Conservation (phyloP, 1,140 invertebrate species). For the Drosophila murphyi region DNA sequence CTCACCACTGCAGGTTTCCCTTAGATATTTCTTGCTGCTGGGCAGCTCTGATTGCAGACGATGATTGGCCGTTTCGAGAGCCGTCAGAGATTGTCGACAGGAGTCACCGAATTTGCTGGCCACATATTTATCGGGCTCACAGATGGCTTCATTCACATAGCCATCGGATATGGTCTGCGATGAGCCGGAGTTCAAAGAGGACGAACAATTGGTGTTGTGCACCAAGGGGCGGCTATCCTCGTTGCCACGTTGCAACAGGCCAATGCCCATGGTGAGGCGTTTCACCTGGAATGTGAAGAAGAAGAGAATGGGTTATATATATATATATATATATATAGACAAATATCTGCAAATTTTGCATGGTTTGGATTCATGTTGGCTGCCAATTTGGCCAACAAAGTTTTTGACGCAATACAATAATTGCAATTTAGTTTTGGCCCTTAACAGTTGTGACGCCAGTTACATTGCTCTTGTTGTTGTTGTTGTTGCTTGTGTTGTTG, state of each 20-base stretch:
- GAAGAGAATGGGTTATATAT: not conserved
- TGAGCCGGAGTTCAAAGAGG: conserved; percentile 85
- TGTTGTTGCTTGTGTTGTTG: conserved; percentile 7
- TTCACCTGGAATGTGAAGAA: conserved; percentile 68
- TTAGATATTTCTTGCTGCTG: conserved; percentile 74
- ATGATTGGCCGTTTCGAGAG: conserved; percentile 72
- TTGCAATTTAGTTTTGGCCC: conserved; percentile 53
- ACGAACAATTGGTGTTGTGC: conserved; percentile 85
- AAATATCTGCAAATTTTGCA: conserved; percentile 31
- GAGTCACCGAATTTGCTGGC: conserved; percentile 84
- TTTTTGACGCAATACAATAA: conserved; percentile 61
- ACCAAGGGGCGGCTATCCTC: conserved; percentile 88
- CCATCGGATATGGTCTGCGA: conserved; percentile 88
- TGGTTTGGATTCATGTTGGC: conserved; percentile 49
- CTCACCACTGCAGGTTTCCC: conserved; percentile 83
- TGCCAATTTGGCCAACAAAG: conserved; percentile 62
- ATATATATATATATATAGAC: not conserved
- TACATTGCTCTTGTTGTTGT: conserved; percentile 22
- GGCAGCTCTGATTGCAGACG: conserved; percentile 67
- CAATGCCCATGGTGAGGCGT: conserved; percentile 83
- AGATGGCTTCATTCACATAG: conserved; percentile 91
- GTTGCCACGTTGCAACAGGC: conserved; percentile 69
- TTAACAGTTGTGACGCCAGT: conserved; percentile 21
- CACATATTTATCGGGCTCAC: conserved; percentile 86
- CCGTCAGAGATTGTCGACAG: conserved; percentile 82